Percentiles rank a stretch among this genome's conserved stretches.
Conservation (phyloP, 2,888 invertebrate genomes). For the Sphaerophoria taeniata region DNA sequence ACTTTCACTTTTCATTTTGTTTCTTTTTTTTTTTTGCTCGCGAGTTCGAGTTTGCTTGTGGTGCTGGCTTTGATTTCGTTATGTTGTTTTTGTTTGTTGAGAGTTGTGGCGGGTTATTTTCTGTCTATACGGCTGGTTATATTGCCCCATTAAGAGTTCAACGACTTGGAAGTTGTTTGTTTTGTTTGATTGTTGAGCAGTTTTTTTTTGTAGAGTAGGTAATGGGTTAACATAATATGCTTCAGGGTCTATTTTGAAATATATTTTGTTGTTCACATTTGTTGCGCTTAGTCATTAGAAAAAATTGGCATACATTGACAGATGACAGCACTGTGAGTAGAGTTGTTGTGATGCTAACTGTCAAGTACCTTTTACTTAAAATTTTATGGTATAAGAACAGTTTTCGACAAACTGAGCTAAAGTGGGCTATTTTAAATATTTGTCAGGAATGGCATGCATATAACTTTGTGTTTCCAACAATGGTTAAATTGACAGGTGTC, state of each 20-base stretch:
- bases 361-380: constrained; percentile 50
- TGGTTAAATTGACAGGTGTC: background rate
- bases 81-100: constrained; percentile 22
- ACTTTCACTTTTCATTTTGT: constrained; percentile 69
- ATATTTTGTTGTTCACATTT: constrained; percentile 63
- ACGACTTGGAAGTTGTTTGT: constrained; percentile 59
- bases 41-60: constrained; percentile 51
- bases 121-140: constrained; percentile 12
- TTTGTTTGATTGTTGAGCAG: constrained; percentile 19
- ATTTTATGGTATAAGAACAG: too few relatives aligned
- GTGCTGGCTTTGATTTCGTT: constrained; percentile 29
- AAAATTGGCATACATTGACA: too few relatives aligned
- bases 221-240: constrained; percentile 52
- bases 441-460: too few relatives aligned
- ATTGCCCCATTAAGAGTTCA: constrained; percentile 70
- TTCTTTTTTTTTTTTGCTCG: constrained; percentile 9
- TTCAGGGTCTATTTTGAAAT: constrained; percentile 67
- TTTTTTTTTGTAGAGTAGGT: constrained; percentile 18
- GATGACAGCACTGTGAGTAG: too few relatives aligned
- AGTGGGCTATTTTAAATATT: too few relatives aligned
- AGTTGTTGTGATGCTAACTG: constrained; percentile 49
- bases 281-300: constrained; percentile 35
- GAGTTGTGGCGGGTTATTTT: constrained; percentile 31
- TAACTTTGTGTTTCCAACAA: too few relatives aligned
- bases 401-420: too few relatives aligned